Conservation (phyloP, 2,888 invertebrate genomes). For the Liodrosophila aerea region DNA sequence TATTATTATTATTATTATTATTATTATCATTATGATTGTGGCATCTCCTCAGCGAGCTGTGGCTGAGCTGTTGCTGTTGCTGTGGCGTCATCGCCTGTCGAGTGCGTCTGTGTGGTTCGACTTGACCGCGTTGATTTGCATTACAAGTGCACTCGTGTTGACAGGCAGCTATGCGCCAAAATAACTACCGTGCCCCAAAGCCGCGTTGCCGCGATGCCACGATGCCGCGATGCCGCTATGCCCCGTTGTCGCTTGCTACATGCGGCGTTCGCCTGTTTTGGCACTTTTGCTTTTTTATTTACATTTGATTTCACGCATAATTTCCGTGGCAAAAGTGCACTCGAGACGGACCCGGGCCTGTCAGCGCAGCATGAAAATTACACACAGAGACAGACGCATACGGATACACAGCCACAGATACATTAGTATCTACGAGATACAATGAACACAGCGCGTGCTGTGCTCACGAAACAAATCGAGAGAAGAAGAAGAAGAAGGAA, state of each 20-base stretch:
- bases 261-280: slow-evolving; percentile 49
- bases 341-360: slow-evolving; percentile 60
- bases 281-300: slow-evolving; percentile 78
- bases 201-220: slow-evolving; percentile 1
- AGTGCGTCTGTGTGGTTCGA: slow-evolving; percentile 45
- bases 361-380: slow-evolving; percentile 58
- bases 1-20: not conserved
- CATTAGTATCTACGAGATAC: slow-evolving; percentile 26
- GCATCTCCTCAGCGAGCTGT: too few species aligned
- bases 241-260: too few species aligned
- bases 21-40: slow-evolving; percentile 15
- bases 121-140: slow-evolving; percentile 79
- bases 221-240: slow-evolving; percentile 1
- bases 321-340: slow-evolving; percentile 73
- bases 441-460: slow-evolving; percentile 69
- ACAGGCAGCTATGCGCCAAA: slow-evolving; percentile 78
- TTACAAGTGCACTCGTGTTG: slow-evolving; percentile 80
- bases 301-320: slow-evolving; percentile 77
- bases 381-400: slow-evolving; percentile 12
- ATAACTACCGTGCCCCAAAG: slow-evolving; percentile 75
- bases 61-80: slow-evolving; percentile 10
- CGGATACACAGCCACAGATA: not conserved
- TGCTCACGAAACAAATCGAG: slow-evolving; percentile 24
- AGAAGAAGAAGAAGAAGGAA: not conserved
- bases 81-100: slow-evolving; percentile 50